phyloP scores from a whole-genome alignment of 2,888 invertebrate genomes.

The Mythimna loreyi region DNA sequence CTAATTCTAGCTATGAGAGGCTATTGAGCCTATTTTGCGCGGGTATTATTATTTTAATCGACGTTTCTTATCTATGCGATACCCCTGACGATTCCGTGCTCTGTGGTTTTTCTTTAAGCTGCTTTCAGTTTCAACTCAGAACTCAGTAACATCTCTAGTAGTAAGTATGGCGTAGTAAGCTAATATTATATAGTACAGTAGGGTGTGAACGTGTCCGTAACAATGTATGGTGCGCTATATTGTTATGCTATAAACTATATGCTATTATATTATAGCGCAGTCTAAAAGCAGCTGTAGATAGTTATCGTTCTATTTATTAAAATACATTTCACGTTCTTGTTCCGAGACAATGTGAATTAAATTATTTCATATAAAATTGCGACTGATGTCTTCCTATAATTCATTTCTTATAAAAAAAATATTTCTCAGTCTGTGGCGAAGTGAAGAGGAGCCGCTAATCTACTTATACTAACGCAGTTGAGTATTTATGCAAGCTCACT shows the following conservation, averaged over 20 bases:
- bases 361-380: neutral
- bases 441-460: slow-evolving; percentile 20
- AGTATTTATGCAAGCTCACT: slow-evolving; percentile 58
- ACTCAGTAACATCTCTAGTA: too few relatives aligned
- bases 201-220: too few relatives aligned
- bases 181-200: too few relatives aligned
- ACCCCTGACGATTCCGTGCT: neutral
- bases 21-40: neutral
- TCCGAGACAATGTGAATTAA: neutral
- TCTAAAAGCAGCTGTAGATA: too few relatives aligned
- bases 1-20: too few relatives aligned
- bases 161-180: too few relatives aligned
- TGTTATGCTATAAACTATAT: too few relatives aligned
- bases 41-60: neutral
- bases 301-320: neutral
- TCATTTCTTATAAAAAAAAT: neutral
- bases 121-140: too few relatives aligned
- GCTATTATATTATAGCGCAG: too few relatives aligned
- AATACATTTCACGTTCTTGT: neutral
- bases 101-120: neutral
- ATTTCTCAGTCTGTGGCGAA: neutral
- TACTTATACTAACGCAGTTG: slow-evolving; percentile 37
- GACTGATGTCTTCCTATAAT: too few relatives aligned
- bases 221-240: too few relatives aligned
- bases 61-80: neutral